phyloP scores from a whole-genome alignment of 2,113 vertebrate genomes.

The Thunnus thynnus region DNA sequence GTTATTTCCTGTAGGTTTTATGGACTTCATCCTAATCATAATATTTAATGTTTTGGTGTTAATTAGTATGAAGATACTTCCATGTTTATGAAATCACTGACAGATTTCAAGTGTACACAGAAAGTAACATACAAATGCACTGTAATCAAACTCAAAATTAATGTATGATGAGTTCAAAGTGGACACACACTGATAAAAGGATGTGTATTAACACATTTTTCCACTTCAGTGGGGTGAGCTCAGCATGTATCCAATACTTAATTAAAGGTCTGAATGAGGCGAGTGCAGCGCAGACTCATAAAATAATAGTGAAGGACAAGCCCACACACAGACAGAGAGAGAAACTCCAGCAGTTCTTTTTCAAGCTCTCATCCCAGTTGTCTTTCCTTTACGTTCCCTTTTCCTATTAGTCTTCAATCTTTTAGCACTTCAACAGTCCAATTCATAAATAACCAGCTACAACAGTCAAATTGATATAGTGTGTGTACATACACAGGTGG shows the following conservation, averaged over 20 bases:
- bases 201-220: conserved; percentile 3
- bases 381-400: conserved; percentile 39
- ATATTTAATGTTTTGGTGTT: background rate
- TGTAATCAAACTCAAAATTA: conserved; percentile 11
- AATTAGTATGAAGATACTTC: background rate
- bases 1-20: background rate
- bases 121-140: background rate
- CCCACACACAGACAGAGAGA: conserved; percentile 24
- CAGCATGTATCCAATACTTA: conserved; percentile 1
- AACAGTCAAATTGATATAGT: conserved; percentile 14
- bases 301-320: conserved; percentile 8
- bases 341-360: conserved; percentile 3
- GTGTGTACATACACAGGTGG: background rate
- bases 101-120: background rate
- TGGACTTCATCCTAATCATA: background rate
- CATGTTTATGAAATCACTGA: background rate
- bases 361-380: background rate
- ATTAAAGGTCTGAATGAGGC: conserved; percentile 30
- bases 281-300: background rate
- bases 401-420: conserved; percentile 11
- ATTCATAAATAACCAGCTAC: conserved; percentile 16
- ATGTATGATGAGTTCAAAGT: conserved; percentile 8
- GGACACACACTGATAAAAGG: background rate
- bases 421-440: conserved; percentile 1
- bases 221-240: conserved; percentile 10